Base-by-base conservation (phyloP, 2,113 vertebrate genomes). In the Tympanuchus pallidicinctus region DNA sequence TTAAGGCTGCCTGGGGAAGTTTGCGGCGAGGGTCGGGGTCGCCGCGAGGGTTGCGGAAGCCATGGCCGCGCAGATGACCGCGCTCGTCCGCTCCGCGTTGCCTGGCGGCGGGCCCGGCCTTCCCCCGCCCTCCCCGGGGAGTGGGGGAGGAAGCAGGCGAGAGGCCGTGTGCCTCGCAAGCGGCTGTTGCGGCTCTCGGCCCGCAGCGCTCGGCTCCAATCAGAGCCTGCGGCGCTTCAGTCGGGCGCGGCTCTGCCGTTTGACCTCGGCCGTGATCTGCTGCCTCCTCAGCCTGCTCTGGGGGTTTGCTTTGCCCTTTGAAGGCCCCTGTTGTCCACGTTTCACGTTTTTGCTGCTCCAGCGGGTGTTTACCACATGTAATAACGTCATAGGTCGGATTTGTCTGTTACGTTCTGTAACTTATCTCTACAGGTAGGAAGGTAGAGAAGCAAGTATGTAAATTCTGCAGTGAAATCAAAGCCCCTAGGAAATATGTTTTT, bases 361-460 rank as follows among this genome's bases (percentile, higher is more conserved):
- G 1, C 6, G 6, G 0, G 59, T 88, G 32, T 71, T 92, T 82
- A 43, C 16, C 10, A 5, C 8, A 0, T 32, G 0, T 25, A 36
- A 6, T 28, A 6, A 0, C 1, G 7, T 11, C 4, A 2, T 34
- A 48, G 25, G 30, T 63, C 13, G 71, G 20, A 15, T 87, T 87
- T 84, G 4, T 34, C 7, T 17, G 34, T 4, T 38, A 17, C 0
- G 1, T 65, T 6, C 24, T 50, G 5, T 59, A 63, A 11, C 1
- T 8, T 61, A 10, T 45, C 13, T 5, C 27, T 22, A 8, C 1
- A 5, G 45, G 7, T 25, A 17, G 2, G n/a, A 61, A 64, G 12
- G 5, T 30, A 25, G 30, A 43, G 43, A 42, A 71, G 16, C 2
- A 19, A n/a, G 27, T 27, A 4, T 47, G 5, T 8, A 13, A 72